Percentiles rank a stretch among this genome's conserved stretches.
Evolutionary conservation across 2,113 vertebrate species (phyloP).

Genomic region (Embiotoca jacksoni): DNA sequence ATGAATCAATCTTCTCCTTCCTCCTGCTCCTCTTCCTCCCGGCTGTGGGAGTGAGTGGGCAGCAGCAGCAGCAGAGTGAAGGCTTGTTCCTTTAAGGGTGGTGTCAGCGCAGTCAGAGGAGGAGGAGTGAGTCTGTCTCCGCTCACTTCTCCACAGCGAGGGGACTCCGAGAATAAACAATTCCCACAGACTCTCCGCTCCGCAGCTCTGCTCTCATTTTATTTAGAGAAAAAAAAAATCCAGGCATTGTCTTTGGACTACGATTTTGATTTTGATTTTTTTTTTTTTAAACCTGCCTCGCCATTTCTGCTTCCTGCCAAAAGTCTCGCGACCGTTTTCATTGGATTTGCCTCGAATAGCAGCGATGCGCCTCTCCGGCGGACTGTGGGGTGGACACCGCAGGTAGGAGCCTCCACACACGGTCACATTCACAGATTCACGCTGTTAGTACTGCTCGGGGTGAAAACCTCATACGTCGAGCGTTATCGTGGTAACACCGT

Average conservation of each 20-base stretch:
- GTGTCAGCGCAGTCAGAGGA: constrained; percentile 75
- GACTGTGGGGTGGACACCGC: constrained; percentile 71
- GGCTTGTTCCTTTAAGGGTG: constrained; percentile 85
- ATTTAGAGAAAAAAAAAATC: neutral
- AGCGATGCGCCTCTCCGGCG: constrained; percentile 78
- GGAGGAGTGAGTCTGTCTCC: constrained; percentile 77
- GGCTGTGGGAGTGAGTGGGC: constrained; percentile 20
- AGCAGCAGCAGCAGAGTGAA: constrained; percentile 32
- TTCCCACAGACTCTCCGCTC: constrained; percentile 72
- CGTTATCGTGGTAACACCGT: neutral
- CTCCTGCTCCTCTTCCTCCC: too few relatives aligned
- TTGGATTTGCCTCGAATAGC: constrained; percentile 78
- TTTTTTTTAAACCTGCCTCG: constrained; percentile 40
- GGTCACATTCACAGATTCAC: too few relatives aligned
- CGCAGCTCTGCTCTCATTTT: constrained; percentile 23
- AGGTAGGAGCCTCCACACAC: constrained; percentile 64
- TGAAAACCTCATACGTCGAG: constrained; percentile 18
- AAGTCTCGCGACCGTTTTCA: constrained; percentile 69
- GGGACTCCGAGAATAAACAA: constrained; percentile 85
- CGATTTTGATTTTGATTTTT: constrained; percentile 11
- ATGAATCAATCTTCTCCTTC: too few relatives aligned
- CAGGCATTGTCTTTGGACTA: constrained; percentile 60
- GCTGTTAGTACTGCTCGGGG: too few relatives aligned
- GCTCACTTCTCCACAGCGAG: constrained; percentile 79
- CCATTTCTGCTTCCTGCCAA: constrained; percentile 45